These are phyloP conservation scores for Fulmarus glacialis DNA, from an alignment of 2,113 vertebrate genomes.

Conservation along the genomic window DNA sequence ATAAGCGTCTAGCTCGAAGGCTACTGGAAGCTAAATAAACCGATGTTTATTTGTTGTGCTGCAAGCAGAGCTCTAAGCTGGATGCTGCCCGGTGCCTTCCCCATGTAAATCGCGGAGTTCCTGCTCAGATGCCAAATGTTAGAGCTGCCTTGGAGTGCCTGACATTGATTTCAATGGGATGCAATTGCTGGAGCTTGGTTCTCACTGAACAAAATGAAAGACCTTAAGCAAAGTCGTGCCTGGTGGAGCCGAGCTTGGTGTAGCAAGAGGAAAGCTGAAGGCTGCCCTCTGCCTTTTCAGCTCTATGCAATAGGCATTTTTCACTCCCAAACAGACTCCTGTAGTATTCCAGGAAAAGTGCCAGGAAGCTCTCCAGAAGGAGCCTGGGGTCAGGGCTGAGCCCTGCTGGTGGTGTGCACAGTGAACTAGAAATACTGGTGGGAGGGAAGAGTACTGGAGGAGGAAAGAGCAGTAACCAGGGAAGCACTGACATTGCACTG, in stretches of 20 bases:
- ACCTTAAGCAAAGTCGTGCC: neutral
- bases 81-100: neutral
- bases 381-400: neutral
- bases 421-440: neutral
- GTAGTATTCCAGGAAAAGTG: neutral
- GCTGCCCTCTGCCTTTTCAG: conserved; percentile 39
- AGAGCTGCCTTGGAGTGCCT: neutral
- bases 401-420: neutral
- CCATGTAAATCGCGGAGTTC: neutral
- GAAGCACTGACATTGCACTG: neutral
- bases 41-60: neutral
- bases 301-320: neutral
- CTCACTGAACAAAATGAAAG: neutral
- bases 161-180: neutral
- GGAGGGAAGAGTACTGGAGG: neutral
- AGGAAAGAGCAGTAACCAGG: neutral
- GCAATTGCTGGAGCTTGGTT: neutral
- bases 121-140: neutral
- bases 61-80: neutral
- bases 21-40: conserved; percentile 12
- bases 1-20: conserved; percentile 18
- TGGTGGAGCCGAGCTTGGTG: neutral
- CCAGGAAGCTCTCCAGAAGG: neutral
- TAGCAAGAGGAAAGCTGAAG: neutral
- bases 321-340: neutral